phyloP scores from a whole-genome alignment of 2,113 vertebrate species.

The Notarius lentiginosus region DNA sequence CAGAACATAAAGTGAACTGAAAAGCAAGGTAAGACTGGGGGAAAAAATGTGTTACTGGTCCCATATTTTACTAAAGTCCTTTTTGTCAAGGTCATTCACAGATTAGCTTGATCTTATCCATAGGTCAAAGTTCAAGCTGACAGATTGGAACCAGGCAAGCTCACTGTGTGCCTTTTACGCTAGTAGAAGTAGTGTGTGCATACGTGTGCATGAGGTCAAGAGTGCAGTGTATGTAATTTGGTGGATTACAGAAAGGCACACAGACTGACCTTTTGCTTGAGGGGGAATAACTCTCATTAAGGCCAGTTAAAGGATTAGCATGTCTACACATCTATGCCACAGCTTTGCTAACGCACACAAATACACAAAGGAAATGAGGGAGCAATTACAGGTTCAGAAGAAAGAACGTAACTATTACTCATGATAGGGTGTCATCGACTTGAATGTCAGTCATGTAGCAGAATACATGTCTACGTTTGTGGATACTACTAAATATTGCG shows the following conservation, averaged over 20 bases:
- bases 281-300: constrained; percentile 44
- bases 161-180: not conserved
- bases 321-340: constrained; percentile 22
- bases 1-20: not conserved
- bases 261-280: constrained; percentile 47
- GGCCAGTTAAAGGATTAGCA: constrained; percentile 52
- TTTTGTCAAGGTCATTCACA: constrained; percentile 13
- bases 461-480: not conserved
- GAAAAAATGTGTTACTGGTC: not conserved
- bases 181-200: constrained; percentile 7
- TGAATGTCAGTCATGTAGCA: not conserved
- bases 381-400: constrained; percentile 41
- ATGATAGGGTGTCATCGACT: constrained; percentile 1
- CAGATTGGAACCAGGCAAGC: constrained; percentile 13
- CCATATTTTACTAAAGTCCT: not conserved
- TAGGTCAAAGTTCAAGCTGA: constrained; percentile 30
- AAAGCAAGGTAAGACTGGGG: not conserved
- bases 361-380: constrained; percentile 37
- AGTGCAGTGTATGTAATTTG: constrained; percentile 37
- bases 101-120: not conserved
- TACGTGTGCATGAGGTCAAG: constrained; percentile 31
- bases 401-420: constrained; percentile 19
- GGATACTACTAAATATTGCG: not conserved
- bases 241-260: constrained; percentile 44
- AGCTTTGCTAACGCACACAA: constrained; percentile 15